Evolutionary conservation across 2,113 vertebrate species (phyloP), one percentile per base, ranked within the genome.

Genomic region (Passer montanus): DNA sequence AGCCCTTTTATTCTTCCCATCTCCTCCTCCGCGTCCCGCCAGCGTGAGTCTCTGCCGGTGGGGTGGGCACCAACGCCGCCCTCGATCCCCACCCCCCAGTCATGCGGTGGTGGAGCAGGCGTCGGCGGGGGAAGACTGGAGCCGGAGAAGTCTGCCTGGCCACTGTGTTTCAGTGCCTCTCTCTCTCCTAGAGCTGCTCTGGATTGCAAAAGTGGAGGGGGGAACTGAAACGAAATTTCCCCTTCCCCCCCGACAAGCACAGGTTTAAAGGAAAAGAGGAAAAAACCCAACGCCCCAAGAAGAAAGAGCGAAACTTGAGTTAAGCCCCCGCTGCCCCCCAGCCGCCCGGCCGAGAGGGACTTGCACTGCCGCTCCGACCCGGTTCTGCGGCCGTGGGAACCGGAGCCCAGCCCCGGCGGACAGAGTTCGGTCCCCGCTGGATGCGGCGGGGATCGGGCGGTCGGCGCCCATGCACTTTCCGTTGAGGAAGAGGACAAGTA

Each of bases 91-190:
- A 94, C 91, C 95, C 90, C 96, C 95, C 92, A 96, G 98, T 98
- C 98, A 98, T 98, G 98, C 97, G 97, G 97, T 95, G 96, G 96
- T 89, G 94, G 94, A 95, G 98, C 94, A 92, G 95, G 93, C 95
- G 90, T 78, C 88, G 95, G 93, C 68, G 91, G 80, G 96, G 96
- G 90, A 80, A 91, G 94, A 84, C 88, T 75, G 91, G 88, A 85
- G 96, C 92, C 72, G 91, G 93, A 89, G 91, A 89, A 96, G 69
- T 94, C 93, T 69, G 88, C 93, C 43, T 81, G 94, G 94, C 90
- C 55, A 83, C 94, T 85, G 94, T 91, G 81, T 94, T 94, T 94
- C 95, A 95, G 94, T 94, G 89, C 92, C 94, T 95, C 92, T 84
- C 91, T 92, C 76, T 92, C 94, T 94, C 92, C 95, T 89, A 96